Percentiles rank a stretch among this genome's conserved stretches.
Conservation (phyloP, 2,888 invertebrate species). For the Hyposoter didymator region DNA sequence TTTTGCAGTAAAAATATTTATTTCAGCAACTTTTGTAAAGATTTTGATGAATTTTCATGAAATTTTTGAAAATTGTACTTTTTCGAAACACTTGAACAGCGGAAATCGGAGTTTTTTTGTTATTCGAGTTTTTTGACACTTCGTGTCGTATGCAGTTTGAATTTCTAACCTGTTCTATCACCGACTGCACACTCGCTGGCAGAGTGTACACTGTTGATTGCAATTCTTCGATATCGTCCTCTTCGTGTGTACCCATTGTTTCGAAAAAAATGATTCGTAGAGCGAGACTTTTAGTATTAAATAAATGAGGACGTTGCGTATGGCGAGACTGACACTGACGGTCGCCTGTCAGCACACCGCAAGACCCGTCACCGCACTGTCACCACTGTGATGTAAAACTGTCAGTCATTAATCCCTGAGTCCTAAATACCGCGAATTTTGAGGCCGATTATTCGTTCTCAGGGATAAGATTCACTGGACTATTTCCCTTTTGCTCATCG, state of each 20-base stretch:
- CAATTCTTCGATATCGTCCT: slow-evolving; percentile 84
- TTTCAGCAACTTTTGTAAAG: not conserved
- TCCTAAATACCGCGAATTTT: not conserved
- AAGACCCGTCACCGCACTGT: not conserved
- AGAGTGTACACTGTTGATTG: slow-evolving; percentile 86
- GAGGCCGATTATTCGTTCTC: not conserved
- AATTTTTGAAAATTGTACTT: not conserved
- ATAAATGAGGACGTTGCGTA: not conserved
- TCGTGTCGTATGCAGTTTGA: not conserved
- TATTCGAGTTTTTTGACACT: not conserved
- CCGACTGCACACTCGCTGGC: slow-evolving; percentile 94
- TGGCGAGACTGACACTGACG: slow-evolving; percentile 3
- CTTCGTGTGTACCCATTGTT: slow-evolving; percentile 80
- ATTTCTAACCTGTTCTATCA: slow-evolving; percentile 91
- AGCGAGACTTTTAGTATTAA: not conserved
- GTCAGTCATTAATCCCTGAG: not conserved
- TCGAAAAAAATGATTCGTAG: not conserved
- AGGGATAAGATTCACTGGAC: not conserved
- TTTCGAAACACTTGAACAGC: not conserved
- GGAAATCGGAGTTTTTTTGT: no score
- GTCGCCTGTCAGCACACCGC: not conserved
- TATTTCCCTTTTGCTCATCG: not conserved
- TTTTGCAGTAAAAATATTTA: not conserved
- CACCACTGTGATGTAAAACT: not conserved
- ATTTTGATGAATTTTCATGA: not conserved